Evolutionary conservation across 2,888 invertebrate genomes (phyloP), one percentile per base, ranked within the genome.

Genomic region (Dichetophora obliterata): DNA sequence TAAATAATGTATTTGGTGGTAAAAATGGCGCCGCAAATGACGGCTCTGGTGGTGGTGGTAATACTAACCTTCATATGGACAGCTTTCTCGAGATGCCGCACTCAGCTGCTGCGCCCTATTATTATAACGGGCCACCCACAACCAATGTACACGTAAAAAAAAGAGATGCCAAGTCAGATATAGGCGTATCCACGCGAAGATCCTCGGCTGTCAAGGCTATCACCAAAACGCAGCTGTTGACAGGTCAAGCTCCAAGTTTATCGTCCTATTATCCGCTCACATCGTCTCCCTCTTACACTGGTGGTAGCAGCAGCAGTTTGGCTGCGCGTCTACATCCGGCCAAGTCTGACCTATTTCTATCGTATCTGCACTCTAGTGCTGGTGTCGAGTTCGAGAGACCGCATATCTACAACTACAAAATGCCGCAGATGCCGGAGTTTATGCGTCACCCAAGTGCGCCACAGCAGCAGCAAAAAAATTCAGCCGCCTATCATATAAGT

Each of bases 161-260:
- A 69, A 85, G 89, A 68, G 89, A 89, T 78, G 89, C 89, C 77
- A 89, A 89, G 80, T 90, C 90, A 27, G 90, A 89, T 79, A 88
- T 89, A 74, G 89, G 90, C 61, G 87, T 86, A 73, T 88, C 90
- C 31, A 87, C 87, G 19, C 85, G 88, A 1, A 86, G 87, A n/a
- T 14, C 54, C 37, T 84, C 85, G 52, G 87, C 86, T 5, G 83
- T 84, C 65, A 81, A 81, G 61, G 85, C 84, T 70, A 77, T 87
- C 37, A 87, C 86, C 61, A 88, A 88, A 81, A 87, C 86, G 22
- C 87, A 88, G 77, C 80, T 87, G 43, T 82, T 87, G n/a, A 83
- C 85, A 24, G 88, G 88, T 34, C 65, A 78, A 78, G 65, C 79
- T 69, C 68, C 88, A 85, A 24, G 34, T 19, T 11, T 8, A 22